Evolutionary conservation across 1,140 invertebrate species (phyloP).

Genomic region (Heliconius hermathena): DNA sequence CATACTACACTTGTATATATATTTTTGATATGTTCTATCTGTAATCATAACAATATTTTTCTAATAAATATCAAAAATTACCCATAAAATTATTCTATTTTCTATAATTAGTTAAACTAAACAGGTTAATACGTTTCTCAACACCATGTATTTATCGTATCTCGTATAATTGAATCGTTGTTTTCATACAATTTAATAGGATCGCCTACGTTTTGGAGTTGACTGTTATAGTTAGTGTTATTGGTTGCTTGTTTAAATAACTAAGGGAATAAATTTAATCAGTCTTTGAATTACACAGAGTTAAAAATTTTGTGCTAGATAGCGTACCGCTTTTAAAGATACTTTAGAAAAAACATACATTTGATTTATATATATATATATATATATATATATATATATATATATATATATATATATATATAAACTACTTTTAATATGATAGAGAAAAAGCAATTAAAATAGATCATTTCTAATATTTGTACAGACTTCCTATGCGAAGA

Average conservation of each 20-base stretch:
- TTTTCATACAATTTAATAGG: slow-evolving; percentile 4
- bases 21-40: no score
- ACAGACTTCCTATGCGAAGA: no score
- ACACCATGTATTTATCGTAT: neutral
- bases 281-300: neutral
- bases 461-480: no score
- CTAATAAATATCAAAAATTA: no score
- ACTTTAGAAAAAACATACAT: neutral
- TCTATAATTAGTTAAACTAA: neutral
- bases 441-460: no score
- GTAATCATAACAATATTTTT: no score
- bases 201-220: neutral
- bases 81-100: neutral
- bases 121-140: neutral
- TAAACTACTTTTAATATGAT: no score
- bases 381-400: no score
- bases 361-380: no score
- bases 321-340: neutral
- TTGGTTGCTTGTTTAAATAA: slow-evolving; percentile 10
- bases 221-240: slow-evolving; percentile 1
- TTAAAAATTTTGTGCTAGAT: neutral
- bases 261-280: neutral
- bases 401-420: no score
- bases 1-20: no score
- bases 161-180: neutral